phyloP scores from a whole-genome alignment of 2,888 invertebrate species.

The Luperina nickerlii region DNA sequence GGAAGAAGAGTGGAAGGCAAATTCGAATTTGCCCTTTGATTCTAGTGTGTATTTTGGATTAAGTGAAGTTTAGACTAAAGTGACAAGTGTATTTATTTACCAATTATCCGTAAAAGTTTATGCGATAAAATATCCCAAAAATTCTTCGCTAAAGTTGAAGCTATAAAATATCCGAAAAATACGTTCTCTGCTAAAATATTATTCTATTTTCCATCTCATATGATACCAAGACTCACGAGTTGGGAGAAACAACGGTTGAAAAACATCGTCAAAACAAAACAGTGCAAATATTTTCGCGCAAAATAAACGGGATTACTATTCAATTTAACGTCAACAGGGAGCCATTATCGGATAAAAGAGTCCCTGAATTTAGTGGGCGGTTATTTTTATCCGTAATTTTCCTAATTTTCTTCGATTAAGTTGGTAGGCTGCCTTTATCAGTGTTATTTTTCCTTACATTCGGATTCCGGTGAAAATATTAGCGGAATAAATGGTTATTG shows the following conservation, averaged over 20 bases:
- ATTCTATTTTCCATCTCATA: constrained; percentile 5
- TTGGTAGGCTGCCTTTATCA: constrained; percentile 11
- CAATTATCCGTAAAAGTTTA: neutral
- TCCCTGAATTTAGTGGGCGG: constrained; percentile 26
- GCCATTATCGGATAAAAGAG: constrained; percentile 51
- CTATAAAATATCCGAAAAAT: neutral
- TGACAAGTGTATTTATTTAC: neutral
- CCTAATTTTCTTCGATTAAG: constrained; percentile 32
- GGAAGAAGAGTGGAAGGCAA: neutral
- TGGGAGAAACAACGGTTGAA: constrained; percentile 38
- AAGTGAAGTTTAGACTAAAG: constrained; percentile 32
- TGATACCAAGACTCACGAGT: constrained; percentile 36
- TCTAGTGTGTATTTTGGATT: constrained; percentile 53
- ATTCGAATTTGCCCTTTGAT: constrained; percentile 38
- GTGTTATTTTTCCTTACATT: constrained; percentile 37
- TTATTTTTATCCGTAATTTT: constrained; percentile 33
- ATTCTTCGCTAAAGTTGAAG: neutral
- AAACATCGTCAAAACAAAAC: constrained; percentile 34
- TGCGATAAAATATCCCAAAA: neutral
- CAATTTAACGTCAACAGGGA: constrained; percentile 53
- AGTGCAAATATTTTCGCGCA: constrained; percentile 53
- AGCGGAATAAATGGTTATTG: constrained; percentile 18
- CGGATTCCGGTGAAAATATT: constrained; percentile 25
- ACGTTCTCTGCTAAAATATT: constrained; percentile 26
- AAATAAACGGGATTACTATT: constrained; percentile 51